Conservation (phyloP, 2,797 vertebrate species). For the Muscicapa comitata region DNA sequence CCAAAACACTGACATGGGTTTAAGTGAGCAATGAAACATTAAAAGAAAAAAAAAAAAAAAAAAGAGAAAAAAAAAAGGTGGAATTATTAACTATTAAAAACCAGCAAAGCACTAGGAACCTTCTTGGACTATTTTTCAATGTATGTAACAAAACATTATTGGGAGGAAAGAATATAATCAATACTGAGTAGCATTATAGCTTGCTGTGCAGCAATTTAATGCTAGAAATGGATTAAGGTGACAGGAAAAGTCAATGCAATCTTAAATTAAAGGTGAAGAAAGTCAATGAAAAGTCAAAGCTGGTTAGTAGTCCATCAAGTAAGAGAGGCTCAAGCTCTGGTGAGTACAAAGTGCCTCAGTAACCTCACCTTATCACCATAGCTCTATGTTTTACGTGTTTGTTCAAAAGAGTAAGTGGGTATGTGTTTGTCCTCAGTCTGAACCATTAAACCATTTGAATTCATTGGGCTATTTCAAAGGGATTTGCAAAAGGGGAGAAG, state of each 20-base stretch:
- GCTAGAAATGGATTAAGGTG: conserved; percentile 47
- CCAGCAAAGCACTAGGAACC: not conserved
- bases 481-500: not conserved
- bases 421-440: not conserved
- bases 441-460: not conserved
- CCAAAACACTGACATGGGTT: not conserved
- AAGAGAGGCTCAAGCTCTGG: not conserved
- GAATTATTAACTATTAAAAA: not conserved
- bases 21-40: not conserved
- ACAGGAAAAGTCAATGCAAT: conserved; percentile 49
- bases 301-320: conserved; percentile 6
- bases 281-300: conserved; percentile 58
- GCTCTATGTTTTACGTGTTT: not conserved
- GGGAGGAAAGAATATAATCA: conserved; percentile 46
- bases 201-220: conserved; percentile 35
- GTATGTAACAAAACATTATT: conserved; percentile 47
- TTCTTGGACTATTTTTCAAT: conserved; percentile 35
- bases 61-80: not conserved
- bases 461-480: not conserved
- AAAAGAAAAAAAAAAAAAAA: not conserved
- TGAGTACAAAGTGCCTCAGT: not conserved
- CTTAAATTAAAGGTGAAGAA: conserved; percentile 60
- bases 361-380: not conserved
- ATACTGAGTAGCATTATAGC: conserved; percentile 11
- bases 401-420: not conserved